phyloP scores from a whole-genome alignment of 2,888 invertebrate genomes.

The Xestia rhomboidea region DNA sequence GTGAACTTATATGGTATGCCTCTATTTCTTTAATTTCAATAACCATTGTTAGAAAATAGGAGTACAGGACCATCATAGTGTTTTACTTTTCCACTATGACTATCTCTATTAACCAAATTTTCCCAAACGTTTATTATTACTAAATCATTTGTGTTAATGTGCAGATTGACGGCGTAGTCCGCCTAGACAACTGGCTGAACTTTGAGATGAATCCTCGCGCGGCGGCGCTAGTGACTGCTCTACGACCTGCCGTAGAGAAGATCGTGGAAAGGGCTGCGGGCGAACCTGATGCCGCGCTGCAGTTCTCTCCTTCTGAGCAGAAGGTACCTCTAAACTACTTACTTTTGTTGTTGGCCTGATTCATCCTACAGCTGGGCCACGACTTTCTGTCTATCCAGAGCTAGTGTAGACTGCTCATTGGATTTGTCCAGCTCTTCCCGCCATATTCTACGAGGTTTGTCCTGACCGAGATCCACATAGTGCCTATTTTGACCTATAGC shows the following conservation, averaged over 20 bases:
- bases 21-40: too few species aligned
- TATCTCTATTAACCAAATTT: too few species aligned
- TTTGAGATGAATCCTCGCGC: constrained; percentile 94
- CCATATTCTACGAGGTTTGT: neutral
- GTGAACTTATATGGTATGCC: too few species aligned
- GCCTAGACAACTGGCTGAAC: constrained; percentile 98
- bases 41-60: too few species aligned
- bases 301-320: constrained; percentile 91
- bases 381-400: neutral
- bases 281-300: constrained; percentile 94
- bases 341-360: neutral
- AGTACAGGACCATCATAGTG: too few species aligned
- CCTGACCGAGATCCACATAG: neutral
- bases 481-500: neutral
- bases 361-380: neutral
- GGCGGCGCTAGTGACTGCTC: constrained; percentile 95
- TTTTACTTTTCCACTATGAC: too few species aligned
- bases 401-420: neutral
- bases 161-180: constrained; percentile 93
- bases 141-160: neutral
- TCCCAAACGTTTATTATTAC: neutral
- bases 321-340: constrained; percentile 86
- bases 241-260: constrained; percentile 97
- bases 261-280: constrained; percentile 95
- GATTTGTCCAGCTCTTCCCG: neutral